Evolutionary conservation across 2,797 vertebrate species (phyloP).

Genomic region (Anguilla megastoma): DNA sequence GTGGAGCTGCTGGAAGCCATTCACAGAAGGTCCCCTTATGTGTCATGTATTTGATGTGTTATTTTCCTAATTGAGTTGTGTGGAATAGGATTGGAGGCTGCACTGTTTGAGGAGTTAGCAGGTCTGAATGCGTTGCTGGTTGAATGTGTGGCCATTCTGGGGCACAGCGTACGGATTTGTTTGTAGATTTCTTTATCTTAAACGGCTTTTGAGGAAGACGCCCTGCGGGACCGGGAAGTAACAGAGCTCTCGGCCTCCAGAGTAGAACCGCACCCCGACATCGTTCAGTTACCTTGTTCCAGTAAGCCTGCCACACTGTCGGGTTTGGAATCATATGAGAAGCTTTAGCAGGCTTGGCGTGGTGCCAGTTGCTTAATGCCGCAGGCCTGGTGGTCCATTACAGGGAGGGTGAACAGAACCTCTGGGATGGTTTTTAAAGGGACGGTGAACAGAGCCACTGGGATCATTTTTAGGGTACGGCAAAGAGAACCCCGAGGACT

Average conservation of each 20-base stretch:
- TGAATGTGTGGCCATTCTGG: not conserved
- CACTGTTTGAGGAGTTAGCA: not conserved
- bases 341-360: constrained; percentile 34
- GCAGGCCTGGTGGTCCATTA: constrained; percentile 34
- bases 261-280: constrained; percentile 27
- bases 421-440: not conserved
- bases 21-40: not conserved
- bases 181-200: not conserved
- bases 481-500: not conserved
- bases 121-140: not conserved
- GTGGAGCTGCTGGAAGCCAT: not conserved
- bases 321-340: constrained; percentile 39
- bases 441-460: constrained; percentile 11
- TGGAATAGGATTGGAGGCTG: not conserved
- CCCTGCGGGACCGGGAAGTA: not conserved
- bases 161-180: not conserved
- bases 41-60: not conserved
- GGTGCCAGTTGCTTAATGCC: constrained; percentile 27
- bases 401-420: constrained; percentile 15
- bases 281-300: constrained; percentile 38
- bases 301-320: constrained; percentile 32
- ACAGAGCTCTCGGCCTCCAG: constrained; percentile 24
- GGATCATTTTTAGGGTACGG: not conserved
- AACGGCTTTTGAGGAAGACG: constrained; percentile 7
- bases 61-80: not conserved